phyloP scores from a whole-genome alignment of 2,113 vertebrate genomes.

The Scomber colias region DNA sequence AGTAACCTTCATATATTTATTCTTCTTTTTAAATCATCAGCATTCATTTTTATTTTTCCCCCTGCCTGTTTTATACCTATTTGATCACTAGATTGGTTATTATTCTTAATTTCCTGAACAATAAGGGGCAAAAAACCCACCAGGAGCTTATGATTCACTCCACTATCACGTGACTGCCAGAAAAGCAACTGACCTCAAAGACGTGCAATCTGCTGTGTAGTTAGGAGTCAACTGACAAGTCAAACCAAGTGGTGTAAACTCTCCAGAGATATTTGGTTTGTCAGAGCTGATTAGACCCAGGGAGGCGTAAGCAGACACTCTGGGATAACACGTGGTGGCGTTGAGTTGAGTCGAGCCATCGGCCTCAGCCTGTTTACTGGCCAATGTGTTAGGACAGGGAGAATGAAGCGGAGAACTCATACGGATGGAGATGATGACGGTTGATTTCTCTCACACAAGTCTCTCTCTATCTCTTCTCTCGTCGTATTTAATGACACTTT shows the following conservation, averaged over 20 bases:
- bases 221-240: slow-evolving; percentile 70
- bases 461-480: slow-evolving; percentile 33
- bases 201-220: slow-evolving; percentile 61
- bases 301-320: slow-evolving; percentile 71
- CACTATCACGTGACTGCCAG: slow-evolving; percentile 26
- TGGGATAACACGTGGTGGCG: slow-evolving; percentile 66
- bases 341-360: slow-evolving; percentile 56
- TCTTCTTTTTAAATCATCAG: neutral
- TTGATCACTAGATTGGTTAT: neutral
- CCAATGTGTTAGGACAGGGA: slow-evolving; percentile 66
- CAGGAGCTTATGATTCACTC: slow-evolving; percentile 4
- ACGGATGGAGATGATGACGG: slow-evolving; percentile 69
- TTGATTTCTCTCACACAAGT: slow-evolving; percentile 63
- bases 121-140: neutral
- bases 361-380: slow-evolving; percentile 64
- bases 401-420: slow-evolving; percentile 57
- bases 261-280: slow-evolving; percentile 77
- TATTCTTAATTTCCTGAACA: neutral
- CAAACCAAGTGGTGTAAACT: slow-evolving; percentile 68
- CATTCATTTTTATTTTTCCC: neutral
- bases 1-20: neutral
- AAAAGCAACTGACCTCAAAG: slow-evolving; percentile 57
- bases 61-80: neutral
- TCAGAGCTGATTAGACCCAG: slow-evolving; percentile 77
- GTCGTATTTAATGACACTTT: slow-evolving; percentile 37